Evolutionary conservation across 2,797 vertebrate species (phyloP).

Genomic region (Discoglossus pictus): DNA sequence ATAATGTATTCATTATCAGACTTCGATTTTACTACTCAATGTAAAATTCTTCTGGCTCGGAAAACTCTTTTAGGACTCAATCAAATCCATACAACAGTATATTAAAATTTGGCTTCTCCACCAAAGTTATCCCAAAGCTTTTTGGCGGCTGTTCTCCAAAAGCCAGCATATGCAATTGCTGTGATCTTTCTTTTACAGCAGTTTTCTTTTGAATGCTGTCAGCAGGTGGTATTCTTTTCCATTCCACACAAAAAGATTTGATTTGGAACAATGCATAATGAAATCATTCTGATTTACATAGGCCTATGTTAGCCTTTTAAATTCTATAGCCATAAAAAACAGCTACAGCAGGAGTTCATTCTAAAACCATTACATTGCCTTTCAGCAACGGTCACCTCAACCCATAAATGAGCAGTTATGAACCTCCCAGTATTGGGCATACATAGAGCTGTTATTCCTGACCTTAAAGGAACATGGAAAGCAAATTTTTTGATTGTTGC

Average conservation of each 20-base stretch:
- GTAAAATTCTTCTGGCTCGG: constrained; percentile 44
- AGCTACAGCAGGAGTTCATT: neutral
- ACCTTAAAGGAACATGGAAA: too few relatives aligned
- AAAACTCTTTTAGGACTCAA: constrained; percentile 36
- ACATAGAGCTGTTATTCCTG: too few relatives aligned
- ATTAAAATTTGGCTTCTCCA: constrained; percentile 38
- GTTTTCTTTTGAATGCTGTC: constrained; percentile 40
- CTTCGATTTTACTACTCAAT: constrained; percentile 41
- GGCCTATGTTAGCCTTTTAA: constrained; percentile 19
- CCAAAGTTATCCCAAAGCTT: constrained; percentile 18
- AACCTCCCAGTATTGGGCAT: too few relatives aligned
- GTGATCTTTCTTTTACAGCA: constrained; percentile 10
- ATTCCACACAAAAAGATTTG: constrained; percentile 40
- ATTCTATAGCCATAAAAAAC: constrained; percentile 16
- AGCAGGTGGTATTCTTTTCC: constrained; percentile 45
- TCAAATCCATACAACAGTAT: constrained; percentile 31
- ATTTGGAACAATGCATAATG: constrained; percentile 45
- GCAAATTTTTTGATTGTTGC: too few relatives aligned
- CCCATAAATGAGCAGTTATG: constrained; percentile 7
- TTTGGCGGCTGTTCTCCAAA: constrained; percentile 36
- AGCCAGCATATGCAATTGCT: constrained; percentile 24
- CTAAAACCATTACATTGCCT: neutral
- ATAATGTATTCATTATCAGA: constrained; percentile 47
- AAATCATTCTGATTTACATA: constrained; percentile 43
- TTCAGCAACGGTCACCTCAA: constrained; percentile 1